Base-by-base conservation (phyloP, 2,797 vertebrate species). In the Galago senegalensis region DNA sequence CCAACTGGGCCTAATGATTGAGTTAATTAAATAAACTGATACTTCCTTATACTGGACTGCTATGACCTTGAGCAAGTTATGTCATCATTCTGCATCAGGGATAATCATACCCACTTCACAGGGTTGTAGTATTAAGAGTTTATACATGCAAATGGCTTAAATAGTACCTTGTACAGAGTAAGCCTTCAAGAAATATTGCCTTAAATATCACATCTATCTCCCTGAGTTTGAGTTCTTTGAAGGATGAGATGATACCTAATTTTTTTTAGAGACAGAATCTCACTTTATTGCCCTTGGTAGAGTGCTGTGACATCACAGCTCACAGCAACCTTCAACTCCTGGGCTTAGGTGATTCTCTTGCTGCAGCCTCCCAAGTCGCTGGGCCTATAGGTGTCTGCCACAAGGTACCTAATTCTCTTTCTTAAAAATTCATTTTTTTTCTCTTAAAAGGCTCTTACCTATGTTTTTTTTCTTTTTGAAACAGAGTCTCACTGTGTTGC, bases 191-290 rank as follows among this genome's bases (percentile, higher is more conserved):
- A 91, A 65, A 72, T 21, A 65, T 40, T 83, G 37, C 40, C 58
- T 91, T 87, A 72, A 65, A 65, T 87, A 70, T 70, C 56, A 72
- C 21, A 43, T 80, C 79, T 87, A 7, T 87, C 46, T 93, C 37
- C 12, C 53, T 53, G 70, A 94, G 40, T 82, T n/a, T 58, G 63
- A 92, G 46, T 86, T 70, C 67, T 61, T 40, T 73, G 20, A 93
- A 80, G 23, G 69, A 76, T 81, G 40, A 88, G 13, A 77, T 56
- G 67, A 37, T 16, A 58, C 56, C 25, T 46, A 31, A 25, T 34
- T 12, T 49, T 49, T 49, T 49, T 49, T 49, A 49, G 46, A 49
- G 46, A 12, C 46, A 49, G 46, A 49, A 12, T 49, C 46, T 12
- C 46, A 49, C 46, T 49, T 49, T 49, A 49, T 49, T 13, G 12